phyloP scores from a whole-genome alignment of 23 tunicate species.

The Trididemnum miniatum region DNA sequence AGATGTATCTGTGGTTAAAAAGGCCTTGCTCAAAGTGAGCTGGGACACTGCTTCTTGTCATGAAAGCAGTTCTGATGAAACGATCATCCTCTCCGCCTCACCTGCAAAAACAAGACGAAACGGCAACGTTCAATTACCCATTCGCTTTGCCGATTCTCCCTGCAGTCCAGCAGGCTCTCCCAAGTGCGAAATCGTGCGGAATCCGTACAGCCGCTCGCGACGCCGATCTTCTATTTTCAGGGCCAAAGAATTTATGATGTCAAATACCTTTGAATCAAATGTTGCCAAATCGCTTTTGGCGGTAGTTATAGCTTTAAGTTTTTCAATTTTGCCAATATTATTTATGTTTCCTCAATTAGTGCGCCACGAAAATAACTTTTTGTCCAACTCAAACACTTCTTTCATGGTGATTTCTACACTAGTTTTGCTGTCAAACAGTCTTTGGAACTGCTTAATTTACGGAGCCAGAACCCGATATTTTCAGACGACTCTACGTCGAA shows the following conservation, averaged over 20 bases:
- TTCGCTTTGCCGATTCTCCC: background rate
- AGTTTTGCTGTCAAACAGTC: slow-evolving; percentile 64
- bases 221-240: slow-evolving; percentile 67
- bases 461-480: slow-evolving; percentile 93
- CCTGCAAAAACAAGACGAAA: background rate
- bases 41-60: slow-evolving; percentile 29
- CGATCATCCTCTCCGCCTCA: background rate
- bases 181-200: slow-evolving; percentile 22
- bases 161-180: background rate
- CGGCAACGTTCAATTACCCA: background rate
- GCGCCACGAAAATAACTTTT: background rate
- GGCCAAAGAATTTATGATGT: slow-evolving; percentile 62
- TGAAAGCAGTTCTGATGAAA: background rate
- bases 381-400: background rate
- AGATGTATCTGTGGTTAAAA: slow-evolving; percentile 2
- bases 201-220: slow-evolving; percentile 19
- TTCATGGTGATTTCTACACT: background rate
- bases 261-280: slow-evolving; percentile 66
- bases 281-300: slow-evolving; percentile 82
- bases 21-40: slow-evolving; percentile 34
- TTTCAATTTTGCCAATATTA: slow-evolving; percentile 59
- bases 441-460: slow-evolving; percentile 77
- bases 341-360: slow-evolving; percentile 4
- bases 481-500: slow-evolving; percentile 30
- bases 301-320: slow-evolving; percentile 62